Evolutionary conservation across 1,140 invertebrate genomes (phyloP), one percentile per base, ranked within the genome.

Genomic region (Drosophila busckii): DNA sequence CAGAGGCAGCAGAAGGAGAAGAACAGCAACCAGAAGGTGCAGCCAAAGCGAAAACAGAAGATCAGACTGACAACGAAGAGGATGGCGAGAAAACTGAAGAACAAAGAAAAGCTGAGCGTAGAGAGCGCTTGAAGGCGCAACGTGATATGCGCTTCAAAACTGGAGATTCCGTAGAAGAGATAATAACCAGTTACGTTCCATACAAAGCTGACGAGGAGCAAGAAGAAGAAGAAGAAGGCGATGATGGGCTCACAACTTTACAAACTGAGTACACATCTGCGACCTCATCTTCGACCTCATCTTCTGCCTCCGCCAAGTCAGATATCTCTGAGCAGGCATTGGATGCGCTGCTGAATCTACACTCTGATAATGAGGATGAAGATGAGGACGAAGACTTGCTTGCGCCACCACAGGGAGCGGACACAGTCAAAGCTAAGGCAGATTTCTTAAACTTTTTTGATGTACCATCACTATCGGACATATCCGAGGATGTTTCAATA

Each of bases 401-500:
- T 1, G 22, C 8, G 3, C 17, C 52, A 2, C 22, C 23, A n/a
- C 20, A n/a, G 5, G 31, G 17, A 2, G n/a, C 9, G 4, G 52
- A 55, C 2, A n/a, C 52, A 3, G 48, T 55, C 52, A 37, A 35
- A 6, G 17, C 23, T 2, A 55, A 55, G 28, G 17, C n/a, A 23
- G 42, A 55, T 5, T 35, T 55, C 8, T 20, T 55, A 0, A 28
- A 55, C 1, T 35, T 20, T 7, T 46, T 55, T 8, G 52, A 55
- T 13, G 22, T 46, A 22, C 32, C 42, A 9, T 55, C 52, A 0
- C 4, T 55, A n/a, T 37, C 52, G 1, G 52, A 55, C 13, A 37
- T 55, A 4, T 55, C 52, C 2, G 23, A 46, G n/a, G 42, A 55
- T 5, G n/a, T n/a, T n/a, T n/a, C n/a, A n/a, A n/a, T n/a, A n/a